Evolutionary conservation across 2,888 invertebrate genomes (phyloP), one percentile per base, ranked within the genome.

Genomic region (Nasonia oneida): DNA sequence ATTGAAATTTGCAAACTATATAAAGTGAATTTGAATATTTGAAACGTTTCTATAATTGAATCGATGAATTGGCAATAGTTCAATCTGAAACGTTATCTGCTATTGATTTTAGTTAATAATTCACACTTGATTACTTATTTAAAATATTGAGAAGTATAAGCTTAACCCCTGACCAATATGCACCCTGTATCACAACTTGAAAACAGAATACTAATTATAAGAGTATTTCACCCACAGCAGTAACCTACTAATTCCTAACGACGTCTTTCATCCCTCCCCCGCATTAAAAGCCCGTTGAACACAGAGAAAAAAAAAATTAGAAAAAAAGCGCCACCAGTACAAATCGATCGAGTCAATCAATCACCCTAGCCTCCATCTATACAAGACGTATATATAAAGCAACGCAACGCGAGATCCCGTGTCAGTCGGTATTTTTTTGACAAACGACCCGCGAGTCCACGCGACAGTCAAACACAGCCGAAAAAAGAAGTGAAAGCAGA

Each of bases 301-400:
- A 29, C 29, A 29, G 29, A 14, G 14, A 67, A 33, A 67, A 67
- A 67, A n/a, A 64, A 6, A 64, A 47, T 47, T 6, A 42, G 10
- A 42, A 12, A 67, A 67, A 67, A 29, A 14, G 33, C 15, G 29
- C 67, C 67, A 33, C 29, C 67, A 67, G n/a, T 67, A 67, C 67
- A 67, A 67, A 67, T 33, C 67, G 67, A 67, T 67, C 33, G 33
- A 67, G 14, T 67, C 64, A 64, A 64, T 64, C 67, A 67, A 67
- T 67, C 67, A 67, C 33, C 67, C 33, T 2, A 29, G 33, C 67
- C 3, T 67, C 67, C 67, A n/a, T 33, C 12, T 29, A 67, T 12
- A 67, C 29, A 61, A 23, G 10, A 53, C 50, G 50, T 50, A 50
- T 50, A 29, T 64, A 29, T 29, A 64, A 64, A 64, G 64, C 64